A percentile compares a stretch with the other conserved stretches of the same genome.
These are phyloP conservation scores for Drosophila multiciliata DNA, from an alignment of 2,888 invertebrate species.

Conservation along the genomic window DNA sequence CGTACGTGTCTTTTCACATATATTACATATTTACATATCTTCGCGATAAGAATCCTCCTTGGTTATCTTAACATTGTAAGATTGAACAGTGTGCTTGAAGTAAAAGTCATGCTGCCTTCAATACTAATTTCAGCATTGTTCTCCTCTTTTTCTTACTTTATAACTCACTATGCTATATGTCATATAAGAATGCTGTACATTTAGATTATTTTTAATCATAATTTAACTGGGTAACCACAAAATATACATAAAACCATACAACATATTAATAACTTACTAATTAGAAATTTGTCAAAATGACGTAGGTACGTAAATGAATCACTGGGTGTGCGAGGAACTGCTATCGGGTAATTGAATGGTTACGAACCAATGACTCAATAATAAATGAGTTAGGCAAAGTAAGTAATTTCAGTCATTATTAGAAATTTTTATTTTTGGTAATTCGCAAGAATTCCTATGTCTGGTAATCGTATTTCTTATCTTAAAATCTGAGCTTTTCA, in stretches of 20 bases:
- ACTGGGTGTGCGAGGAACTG: conserved; percentile 31
- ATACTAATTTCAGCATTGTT: neutral
- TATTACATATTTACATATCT: no score
- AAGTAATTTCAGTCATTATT: conserved; percentile 1
- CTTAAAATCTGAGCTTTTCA: neutral
- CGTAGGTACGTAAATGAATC: conserved; percentile 29
- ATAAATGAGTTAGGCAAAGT: conserved; percentile 12
- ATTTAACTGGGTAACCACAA: conserved; percentile 13
- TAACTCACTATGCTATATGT: conserved; percentile 4
- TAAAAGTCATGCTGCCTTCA: neutral
- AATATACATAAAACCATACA: neutral
- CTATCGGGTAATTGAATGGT: neutral
- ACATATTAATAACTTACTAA: conserved; percentile 26
- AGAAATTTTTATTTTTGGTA: neutral
- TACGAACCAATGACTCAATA: neutral
- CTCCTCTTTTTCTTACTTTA: neutral
- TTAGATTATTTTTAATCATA: conserved; percentile 15
- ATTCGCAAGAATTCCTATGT: neutral
- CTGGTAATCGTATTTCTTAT: neutral
- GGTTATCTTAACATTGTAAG: no score
- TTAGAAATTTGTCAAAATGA: conserved; percentile 8
- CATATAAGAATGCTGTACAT: neutral
- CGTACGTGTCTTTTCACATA: no score
- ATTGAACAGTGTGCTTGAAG: neutral
- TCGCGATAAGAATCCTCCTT: no score